Evolutionary conservation across 2,888 invertebrate genomes (phyloP).

Genomic region (Mantis religiosa): DNA sequence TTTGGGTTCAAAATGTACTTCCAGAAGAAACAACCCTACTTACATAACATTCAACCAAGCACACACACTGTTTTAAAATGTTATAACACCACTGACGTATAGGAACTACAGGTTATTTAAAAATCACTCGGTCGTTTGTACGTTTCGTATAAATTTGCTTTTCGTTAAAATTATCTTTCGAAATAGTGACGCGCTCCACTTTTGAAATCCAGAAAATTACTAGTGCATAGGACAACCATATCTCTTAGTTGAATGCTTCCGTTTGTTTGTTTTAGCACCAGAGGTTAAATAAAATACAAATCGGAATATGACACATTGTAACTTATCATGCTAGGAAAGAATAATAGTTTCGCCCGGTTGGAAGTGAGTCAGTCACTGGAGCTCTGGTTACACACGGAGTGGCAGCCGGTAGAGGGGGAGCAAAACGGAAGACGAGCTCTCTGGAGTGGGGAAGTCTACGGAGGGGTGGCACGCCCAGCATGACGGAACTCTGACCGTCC

Average conservation of each 20-base stretch:
- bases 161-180: neutral
- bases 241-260: neutral
- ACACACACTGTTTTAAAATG: neutral
- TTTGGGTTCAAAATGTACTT: neutral
- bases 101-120: neutral
- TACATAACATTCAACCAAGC: neutral
- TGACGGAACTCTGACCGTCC: neutral
- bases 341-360: neutral
- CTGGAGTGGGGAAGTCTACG: neutral
- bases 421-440: neutral
- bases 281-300: neutral
- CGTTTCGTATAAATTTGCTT: neutral
- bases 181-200: neutral
- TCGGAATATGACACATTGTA: neutral
- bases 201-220: neutral
- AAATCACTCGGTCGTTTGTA: neutral
- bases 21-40: neutral
- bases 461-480: neutral
- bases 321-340: neutral
- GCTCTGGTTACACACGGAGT: neutral
- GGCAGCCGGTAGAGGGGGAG: neutral
- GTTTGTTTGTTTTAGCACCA: neutral
- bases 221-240: neutral
- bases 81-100: neutral
- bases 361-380: neutral